phyloP scores from a whole-genome alignment of 2,888 invertebrate genomes.

The Nebria brevicollis region DNA sequence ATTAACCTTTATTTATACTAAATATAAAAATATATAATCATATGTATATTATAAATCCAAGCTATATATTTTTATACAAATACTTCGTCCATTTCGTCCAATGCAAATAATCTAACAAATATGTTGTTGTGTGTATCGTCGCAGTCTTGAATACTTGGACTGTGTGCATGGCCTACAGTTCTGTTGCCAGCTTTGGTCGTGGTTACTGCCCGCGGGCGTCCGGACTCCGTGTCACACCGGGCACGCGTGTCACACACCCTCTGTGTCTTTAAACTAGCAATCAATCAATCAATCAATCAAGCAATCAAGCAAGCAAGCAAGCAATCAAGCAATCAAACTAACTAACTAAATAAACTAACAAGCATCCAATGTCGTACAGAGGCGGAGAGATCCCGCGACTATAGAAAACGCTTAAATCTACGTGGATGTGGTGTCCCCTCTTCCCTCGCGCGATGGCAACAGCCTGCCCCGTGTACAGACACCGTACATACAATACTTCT shows the following conservation, averaged over 20 bases:
- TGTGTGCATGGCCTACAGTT: conserved; percentile 68
- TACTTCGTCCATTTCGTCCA: conserved; percentile 51
- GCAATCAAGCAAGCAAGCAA: not conserved
- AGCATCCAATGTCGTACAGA: not conserved
- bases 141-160: conserved; percentile 71
- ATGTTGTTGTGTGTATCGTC: conserved; percentile 58
- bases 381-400: conserved; percentile 3
- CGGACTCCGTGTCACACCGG: conserved; percentile 47
- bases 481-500: conserved; percentile 17
- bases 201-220: conserved; percentile 49
- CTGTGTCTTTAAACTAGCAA: not conserved
- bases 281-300: not conserved
- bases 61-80: conserved; percentile 16
- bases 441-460: conserved; percentile 52
- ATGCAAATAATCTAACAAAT: conserved; percentile 52
- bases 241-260: conserved; percentile 7
- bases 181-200: conserved; percentile 55
- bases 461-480: conserved; percentile 36
- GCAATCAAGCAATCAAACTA: not conserved
- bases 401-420: not conserved
- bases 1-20: conserved; percentile 10
- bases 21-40: conserved; percentile 4
- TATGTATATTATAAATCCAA: conserved; percentile 6
- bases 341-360: not conserved
- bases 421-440: conserved; percentile 49